These are phyloP conservation scores for Mystacides longicornis DNA, from an alignment of 2,888 invertebrate genomes.

Conservation along the genomic window DNA sequence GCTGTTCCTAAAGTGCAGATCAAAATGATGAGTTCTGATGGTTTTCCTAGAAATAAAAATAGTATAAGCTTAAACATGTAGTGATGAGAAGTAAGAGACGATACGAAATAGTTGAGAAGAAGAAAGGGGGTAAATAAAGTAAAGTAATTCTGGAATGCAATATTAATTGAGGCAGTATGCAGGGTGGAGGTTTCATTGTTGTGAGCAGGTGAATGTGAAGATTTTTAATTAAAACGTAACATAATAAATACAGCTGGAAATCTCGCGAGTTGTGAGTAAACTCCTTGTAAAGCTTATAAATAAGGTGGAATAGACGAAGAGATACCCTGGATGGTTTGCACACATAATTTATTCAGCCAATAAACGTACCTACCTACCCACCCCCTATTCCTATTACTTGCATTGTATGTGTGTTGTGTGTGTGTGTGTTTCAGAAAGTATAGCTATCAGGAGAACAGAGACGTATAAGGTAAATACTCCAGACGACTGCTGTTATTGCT, in stretches of 20 bases:
- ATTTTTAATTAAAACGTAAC: conserved; percentile 1
- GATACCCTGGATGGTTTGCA: conserved; percentile 6
- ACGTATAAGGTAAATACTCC: not conserved
- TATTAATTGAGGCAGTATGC: conserved; percentile 1
- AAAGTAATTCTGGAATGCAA: not conserved
- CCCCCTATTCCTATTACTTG: too few relatives aligned
- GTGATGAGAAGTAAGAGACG: too few relatives aligned
- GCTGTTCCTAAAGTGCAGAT: too few relatives aligned
- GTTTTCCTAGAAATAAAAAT: too few relatives aligned
- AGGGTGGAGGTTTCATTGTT: too few relatives aligned
- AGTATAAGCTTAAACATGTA: too few relatives aligned
- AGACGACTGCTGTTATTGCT: not conserved
- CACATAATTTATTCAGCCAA: conserved; percentile 24
- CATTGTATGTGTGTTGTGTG: too few relatives aligned
- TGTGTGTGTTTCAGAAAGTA: too few relatives aligned
- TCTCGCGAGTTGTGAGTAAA: conserved; percentile 1
- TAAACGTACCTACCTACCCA: conserved; percentile 19
- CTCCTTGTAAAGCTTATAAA: conserved; percentile 2
- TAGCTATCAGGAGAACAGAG: conserved; percentile 9
- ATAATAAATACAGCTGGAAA: not conserved
- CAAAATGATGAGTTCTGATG: too few relatives aligned
- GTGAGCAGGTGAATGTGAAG: not conserved
- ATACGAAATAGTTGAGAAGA: too few relatives aligned
- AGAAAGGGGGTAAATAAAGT: too few relatives aligned
- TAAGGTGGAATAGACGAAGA: conserved; percentile 2